Evolutionary conservation across 2,888 invertebrate genomes (phyloP), one percentile per base, ranked within the genome.

Genomic region (Eutolmus rufibarbis): DNA sequence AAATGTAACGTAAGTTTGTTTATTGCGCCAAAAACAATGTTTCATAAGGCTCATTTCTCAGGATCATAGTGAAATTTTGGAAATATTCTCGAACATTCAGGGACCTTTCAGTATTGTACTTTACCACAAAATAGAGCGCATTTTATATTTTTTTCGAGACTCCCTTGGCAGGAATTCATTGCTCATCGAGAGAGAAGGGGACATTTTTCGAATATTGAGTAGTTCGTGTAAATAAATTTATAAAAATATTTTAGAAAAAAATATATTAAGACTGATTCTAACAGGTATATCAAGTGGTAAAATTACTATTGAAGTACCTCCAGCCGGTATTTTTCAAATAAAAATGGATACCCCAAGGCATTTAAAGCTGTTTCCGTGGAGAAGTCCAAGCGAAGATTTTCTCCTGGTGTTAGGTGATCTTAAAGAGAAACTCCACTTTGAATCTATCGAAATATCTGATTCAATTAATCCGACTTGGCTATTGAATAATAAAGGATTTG

Each of bases 51-150:
- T 37, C 12, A 51, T 23, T 5, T 87, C 76, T 84, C 90, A 90
- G 88, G 88, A 88, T 40, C 91, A 92, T 9, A 87, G 89, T 57
- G 89, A 91, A 66, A 88, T 93, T 7, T 66, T 91, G 12, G 56
- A 89, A n/a, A 91, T 94, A 76, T 91, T 98, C 77, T 93, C 93
- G 88, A 90, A 90, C 46, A 91, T 98, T 1, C 94, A 96, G 89
- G 98, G 98, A 2, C 98, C 98, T 40, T 98, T 96, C 93, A 95
- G 97, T 87, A 94, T 98, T 88, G 94, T 98, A 89, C 97, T 95
- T 91, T 96, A 95, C 91, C 94, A 96, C 90, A 95, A 94, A 90
- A 82, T 89, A 5, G 92, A 91, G 0, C 92, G 94, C 74, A 91
- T 91, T 16, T 90, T 98, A 66, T 97, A 96, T 94, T 97, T 98